phyloP scores from a whole-genome alignment of 2,888 invertebrate genomes.

The Diplazon laetatorius region DNA sequence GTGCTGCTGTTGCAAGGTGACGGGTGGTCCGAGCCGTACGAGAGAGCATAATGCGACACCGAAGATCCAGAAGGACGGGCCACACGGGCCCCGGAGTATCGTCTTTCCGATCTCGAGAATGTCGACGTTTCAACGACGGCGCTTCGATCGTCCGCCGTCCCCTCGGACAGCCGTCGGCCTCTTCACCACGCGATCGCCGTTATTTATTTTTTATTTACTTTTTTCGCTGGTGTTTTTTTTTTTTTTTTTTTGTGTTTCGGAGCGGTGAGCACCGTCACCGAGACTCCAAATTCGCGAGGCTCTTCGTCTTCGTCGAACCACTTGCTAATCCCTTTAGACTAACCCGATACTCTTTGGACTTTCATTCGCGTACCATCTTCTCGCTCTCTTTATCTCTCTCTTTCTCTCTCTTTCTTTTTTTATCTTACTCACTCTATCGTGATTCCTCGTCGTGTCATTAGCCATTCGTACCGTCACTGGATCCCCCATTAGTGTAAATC shows the following conservation, averaged over 20 bases:
- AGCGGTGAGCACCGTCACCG: not conserved
- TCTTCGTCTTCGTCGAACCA: no score
- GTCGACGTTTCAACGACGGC: constrained; percentile 26
- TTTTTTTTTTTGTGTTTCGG: no score
- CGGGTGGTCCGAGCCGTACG: constrained; percentile 46
- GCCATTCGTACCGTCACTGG: not conserved
- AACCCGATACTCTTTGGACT: no score
- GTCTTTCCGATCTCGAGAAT: constrained; percentile 58
- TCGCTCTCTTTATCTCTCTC: no score
- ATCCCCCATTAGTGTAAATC: constrained; percentile 16
- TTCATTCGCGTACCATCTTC: no score
- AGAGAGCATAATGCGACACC: constrained; percentile 55
- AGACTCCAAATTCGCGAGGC: not conserved
- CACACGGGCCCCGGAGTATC: constrained; percentile 52
- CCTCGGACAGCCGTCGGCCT: constrained; percentile 21
- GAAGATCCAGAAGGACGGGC: constrained; percentile 52
- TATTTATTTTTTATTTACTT: no score
- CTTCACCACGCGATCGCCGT: not conserved
- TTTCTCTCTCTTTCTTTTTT: not conserved
- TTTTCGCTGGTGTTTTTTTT: no score
- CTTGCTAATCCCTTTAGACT: no score
- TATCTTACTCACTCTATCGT: constrained; percentile 1
- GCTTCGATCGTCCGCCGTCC: constrained; percentile 26
- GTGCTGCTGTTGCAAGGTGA: constrained; percentile 14
- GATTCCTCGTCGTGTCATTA: constrained; percentile 18